These are phyloP conservation scores for Drosophila trichaetosa DNA, from an alignment of 2,888 invertebrate genomes.

Conservation along the genomic window DNA sequence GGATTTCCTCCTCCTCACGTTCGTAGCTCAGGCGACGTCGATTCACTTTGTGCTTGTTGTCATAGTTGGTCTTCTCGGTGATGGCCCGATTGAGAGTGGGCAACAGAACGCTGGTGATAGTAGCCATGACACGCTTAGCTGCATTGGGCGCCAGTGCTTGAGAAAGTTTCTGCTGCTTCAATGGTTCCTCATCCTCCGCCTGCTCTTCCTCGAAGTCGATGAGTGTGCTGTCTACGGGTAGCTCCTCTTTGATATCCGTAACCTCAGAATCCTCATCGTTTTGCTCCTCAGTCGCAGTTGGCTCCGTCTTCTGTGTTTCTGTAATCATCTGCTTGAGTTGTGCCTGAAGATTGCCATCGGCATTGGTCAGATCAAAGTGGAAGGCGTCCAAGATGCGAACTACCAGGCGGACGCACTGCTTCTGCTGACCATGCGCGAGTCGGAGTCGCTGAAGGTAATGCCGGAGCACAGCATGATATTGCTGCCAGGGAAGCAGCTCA, in stretches of 20 bases:
- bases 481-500: conserved; percentile 93
- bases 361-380: conserved; percentile 94
- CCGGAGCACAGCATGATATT: conserved; percentile 93
- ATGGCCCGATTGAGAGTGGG: conserved; percentile 92
- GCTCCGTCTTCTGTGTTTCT: conserved; percentile 63
- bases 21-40: conserved; percentile 88
- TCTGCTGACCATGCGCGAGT: conserved; percentile 90
- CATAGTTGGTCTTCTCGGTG: conserved; percentile 89
- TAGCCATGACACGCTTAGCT: conserved; percentile 91
- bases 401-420: conserved; percentile 91
- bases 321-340: conserved; percentile 70
- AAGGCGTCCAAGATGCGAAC: conserved; percentile 94
- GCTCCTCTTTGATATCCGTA: conserved; percentile 23
- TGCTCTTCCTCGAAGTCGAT: conserved; percentile 46
- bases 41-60: conserved; percentile 92
- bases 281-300: conserved; percentile 71
- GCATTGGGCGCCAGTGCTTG: conserved; percentile 88
- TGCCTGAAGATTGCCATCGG: conserved; percentile 79
- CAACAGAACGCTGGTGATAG: conserved; percentile 89
- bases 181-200: conserved; percentile 12
- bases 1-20: conserved; percentile 95
- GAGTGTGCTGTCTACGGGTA: conserved; percentile 3
- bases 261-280: conserved; percentile 74
- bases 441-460: conserved; percentile 92
- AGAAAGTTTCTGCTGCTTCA: conserved; percentile 29